Conservation (phyloP, 2,888 invertebrate species). For the Eupeodes latifasciatus region DNA sequence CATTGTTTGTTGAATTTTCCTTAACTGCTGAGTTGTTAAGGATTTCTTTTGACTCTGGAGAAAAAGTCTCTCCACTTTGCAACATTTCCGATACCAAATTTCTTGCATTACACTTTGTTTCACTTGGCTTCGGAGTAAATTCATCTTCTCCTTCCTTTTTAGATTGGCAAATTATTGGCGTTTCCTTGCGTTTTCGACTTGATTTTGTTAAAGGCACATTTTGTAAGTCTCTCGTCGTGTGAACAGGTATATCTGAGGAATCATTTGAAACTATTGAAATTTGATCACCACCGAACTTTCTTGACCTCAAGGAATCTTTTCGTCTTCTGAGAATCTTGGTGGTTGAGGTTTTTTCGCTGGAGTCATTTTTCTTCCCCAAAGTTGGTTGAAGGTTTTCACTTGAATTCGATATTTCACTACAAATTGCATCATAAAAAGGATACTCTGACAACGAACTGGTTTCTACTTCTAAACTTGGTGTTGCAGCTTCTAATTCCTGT, state of each 20-base stretch:
- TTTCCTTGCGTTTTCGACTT: background rate
- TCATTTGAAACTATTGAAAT: conserved; percentile 18
- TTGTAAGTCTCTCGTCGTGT: background rate
- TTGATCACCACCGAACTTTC: background rate
- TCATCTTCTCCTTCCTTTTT: background rate
- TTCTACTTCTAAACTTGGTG: background rate
- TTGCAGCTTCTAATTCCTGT: background rate
- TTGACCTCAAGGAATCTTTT: conserved; percentile 19
- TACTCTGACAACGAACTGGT: background rate
- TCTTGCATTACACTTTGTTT: background rate
- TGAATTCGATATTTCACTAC: background rate
- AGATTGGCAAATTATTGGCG: background rate
- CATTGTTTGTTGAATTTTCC: background rate
- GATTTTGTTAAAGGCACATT: background rate
- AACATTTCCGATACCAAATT: background rate
- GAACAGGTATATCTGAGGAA: background rate
- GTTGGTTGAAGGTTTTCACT: background rate
- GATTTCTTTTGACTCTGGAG: background rate
- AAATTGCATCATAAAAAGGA: conserved; percentile 9
- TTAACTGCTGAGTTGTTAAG: background rate
- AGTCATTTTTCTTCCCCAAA: background rate
- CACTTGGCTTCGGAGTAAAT: background rate
- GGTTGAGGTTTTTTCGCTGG: background rate
- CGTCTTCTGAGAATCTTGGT: conserved; percentile 12
- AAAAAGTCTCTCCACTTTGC: background rate